Base-by-base conservation (phyloP, 2,797 vertebrate species). In the Notamacropus eugenii region DNA sequence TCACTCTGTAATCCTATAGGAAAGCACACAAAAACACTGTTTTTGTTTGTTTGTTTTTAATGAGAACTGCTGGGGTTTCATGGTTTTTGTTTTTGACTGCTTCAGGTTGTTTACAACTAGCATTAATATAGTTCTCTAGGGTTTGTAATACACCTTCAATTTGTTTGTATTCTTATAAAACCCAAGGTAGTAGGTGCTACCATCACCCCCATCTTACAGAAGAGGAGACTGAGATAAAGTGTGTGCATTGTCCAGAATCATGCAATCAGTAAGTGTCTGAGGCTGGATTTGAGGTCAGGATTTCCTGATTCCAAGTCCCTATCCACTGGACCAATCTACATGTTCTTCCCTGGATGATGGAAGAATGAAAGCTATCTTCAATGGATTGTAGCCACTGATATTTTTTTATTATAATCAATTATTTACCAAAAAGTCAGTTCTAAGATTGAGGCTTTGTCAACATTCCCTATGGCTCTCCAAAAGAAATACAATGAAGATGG, bases 1-100 rank as follows among this genome's bases (percentile, higher is more conserved):
- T 99, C 96, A 99, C 99, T 58, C 99, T 98, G 97, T 99, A 99
- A 98, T 99, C 99, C 99, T 99, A 97, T 95, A 90, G 59, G 92
- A 96, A 97, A 97, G 95, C 58, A 94, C 97, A 97, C 96, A 96
- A 82, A 98, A 87, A 58, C 54, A 95, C 90, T 74, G n/a, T 19
- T 82, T 82, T 82, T 74, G 67, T 40, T 74, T 62, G 29, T 34
- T 62, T 40, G n/a, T 46, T 82, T 82, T 82, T 8, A 82, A 82
- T 40, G n/a, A 40, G 40, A 19, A 46, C 19, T 82, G 6, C 27
- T 6, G 34, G 97, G 97, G 97, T 98, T 97, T 96, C 74, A 96
- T 97, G 97, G 96, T 95, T 97, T 28, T 91, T 52, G 28, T 34
- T 55, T 91, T 91, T 91, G 54, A 0, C 28, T 31, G 90, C 5